Base-by-base conservation (phyloP, 1,140 invertebrate species). In the Tetranychus urticae region DNA sequence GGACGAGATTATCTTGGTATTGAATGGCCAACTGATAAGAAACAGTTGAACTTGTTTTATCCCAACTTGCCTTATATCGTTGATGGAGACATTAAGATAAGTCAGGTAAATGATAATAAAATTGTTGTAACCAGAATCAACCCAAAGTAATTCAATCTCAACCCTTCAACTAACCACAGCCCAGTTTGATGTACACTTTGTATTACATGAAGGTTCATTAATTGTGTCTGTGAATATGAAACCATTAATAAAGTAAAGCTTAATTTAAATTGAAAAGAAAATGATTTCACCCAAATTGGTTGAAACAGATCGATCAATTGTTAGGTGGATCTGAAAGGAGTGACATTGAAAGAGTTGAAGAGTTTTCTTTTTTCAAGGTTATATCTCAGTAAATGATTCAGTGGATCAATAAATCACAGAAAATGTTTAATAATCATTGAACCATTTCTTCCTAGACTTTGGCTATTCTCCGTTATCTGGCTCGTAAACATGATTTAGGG, bases 391-490 rank as follows among this genome's bases (percentile, higher is more conserved):
- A 23, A 23, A 23, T 23, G 23, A 23, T 23, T 23, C 23, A 23
- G 23, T 23, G 23, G 23, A 23, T 23, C 23, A 23, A 23, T 23
- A 23, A 23, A 23, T 23, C 23, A 23, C 23, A 23, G 23, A 23
- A 23, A 23, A 23, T 23, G 23, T 23, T 23, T 23, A 23, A 23
- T 23, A 23, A 23, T 23, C 23, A 23, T 23, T 23, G 23, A 23
- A 23, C 23, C 23, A 23, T 23, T 23, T 23, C 23, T 23, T 23
- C 23, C 23, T 23, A 52, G 50, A 52, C 50, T 52, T 7, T 52
- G 50, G 73, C 77, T 7, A 79, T 79, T 62, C 58, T 77, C 23
- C 69, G 73, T 12, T 73, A 78, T 66, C 68, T 79, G 58, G 77
- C 71, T 5, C 63, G 76, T 34, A 67, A 66, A 45, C 56, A 65